Conservation (phyloP, 2,797 vertebrate genomes). For the Xerus rutilus region DNA sequence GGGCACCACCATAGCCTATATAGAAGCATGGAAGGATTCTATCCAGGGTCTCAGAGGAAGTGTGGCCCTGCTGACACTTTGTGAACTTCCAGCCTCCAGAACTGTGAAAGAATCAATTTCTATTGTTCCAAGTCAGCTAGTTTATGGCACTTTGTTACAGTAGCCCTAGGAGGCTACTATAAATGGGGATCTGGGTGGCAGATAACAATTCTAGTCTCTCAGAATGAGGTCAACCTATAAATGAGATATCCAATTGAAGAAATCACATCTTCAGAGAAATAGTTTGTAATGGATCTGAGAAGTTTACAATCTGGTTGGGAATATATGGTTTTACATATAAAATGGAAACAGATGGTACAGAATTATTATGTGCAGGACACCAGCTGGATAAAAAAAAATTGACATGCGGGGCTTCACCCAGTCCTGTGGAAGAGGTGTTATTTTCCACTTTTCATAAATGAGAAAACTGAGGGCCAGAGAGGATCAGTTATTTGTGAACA, state of each 20-base stretch:
- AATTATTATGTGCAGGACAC: neutral
- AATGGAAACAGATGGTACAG: neutral
- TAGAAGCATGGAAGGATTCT: neutral
- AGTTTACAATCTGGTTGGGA: neutral
- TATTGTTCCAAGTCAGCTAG: neutral
- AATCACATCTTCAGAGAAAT: neutral
- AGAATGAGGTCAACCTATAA: neutral
- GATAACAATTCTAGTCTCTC: neutral
- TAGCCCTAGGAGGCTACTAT: neutral
- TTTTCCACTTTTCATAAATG: slow-evolving; percentile 24
- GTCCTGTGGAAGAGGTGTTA: neutral
- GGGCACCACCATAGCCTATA: neutral
- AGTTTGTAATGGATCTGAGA: neutral
- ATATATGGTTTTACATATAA: neutral
- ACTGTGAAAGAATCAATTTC: neutral
- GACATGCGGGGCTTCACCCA: neutral
- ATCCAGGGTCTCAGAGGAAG: neutral
- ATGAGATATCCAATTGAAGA: neutral
- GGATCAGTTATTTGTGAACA: neutral
- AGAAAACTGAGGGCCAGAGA: slow-evolving; percentile 5
- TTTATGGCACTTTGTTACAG: neutral
- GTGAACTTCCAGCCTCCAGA: neutral
- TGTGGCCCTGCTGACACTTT: neutral
- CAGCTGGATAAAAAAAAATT: neutral
- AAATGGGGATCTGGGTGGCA: neutral